phyloP scores from a whole-genome alignment of 2,888 invertebrate species.

The Aspidapion aeneum region DNA sequence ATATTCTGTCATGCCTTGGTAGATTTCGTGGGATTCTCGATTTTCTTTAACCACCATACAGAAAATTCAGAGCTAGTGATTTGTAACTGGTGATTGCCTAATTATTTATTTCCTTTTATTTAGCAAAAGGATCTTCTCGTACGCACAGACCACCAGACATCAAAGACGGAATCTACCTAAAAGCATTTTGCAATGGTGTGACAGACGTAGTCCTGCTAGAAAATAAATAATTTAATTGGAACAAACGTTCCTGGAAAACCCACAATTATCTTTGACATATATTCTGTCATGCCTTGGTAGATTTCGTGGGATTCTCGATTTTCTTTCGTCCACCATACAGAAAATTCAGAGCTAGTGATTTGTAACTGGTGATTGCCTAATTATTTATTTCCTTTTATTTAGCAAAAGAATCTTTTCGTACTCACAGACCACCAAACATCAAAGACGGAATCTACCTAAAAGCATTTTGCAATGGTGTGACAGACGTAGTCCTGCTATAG shows the following conservation, averaged over 20 bases:
- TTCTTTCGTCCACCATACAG: conserved; percentile 56
- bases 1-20: conserved; percentile 69
- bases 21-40: conserved; percentile 61
- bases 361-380: too few relatives aligned
- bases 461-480: conserved; percentile 76
- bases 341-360: conserved; percentile 40
- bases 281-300: conserved; percentile 70
- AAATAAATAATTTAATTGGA: conserved; percentile 69
- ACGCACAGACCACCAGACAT: conserved; percentile 2
- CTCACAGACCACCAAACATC: conserved; percentile 2
- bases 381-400: too few relatives aligned
- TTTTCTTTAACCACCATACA: conserved; percentile 56
- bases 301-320: conserved; percentile 59
- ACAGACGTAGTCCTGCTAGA: conserved; percentile 65
- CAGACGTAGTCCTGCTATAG: conserved; percentile 67
- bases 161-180: conserved; percentile 58
- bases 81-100: too few relatives aligned
- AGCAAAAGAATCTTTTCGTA: conserved; percentile 14
- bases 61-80: conserved; percentile 39
- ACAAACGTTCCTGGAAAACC: conserved; percentile 62
- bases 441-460: conserved; percentile 61
- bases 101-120: too few relatives aligned
- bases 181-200: conserved; percentile 77
- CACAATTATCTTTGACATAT: conserved; percentile 67
- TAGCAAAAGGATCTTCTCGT: conserved; percentile 14